Percentiles rank a stretch among this genome's conserved stretches.
Evolutionary conservation across 2,113 vertebrate species (phyloP).

Genomic region (Callaeas wilsoni): DNA sequence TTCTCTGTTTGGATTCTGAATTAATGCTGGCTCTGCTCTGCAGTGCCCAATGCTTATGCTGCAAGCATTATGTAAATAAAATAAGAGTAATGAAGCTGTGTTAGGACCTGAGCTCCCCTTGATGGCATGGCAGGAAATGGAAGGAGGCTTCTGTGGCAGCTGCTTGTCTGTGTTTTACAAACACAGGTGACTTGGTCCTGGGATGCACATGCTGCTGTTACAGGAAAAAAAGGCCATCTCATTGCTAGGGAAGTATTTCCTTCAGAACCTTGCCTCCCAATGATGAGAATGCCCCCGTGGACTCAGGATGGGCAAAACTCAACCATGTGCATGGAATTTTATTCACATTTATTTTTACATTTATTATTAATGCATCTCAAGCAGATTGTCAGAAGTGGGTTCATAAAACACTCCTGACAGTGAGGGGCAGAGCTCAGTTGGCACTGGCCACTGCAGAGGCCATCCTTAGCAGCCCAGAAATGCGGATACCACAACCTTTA

Average conservation of each 20-base stretch:
- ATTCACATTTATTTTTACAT: background rate
- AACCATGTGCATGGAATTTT: fast-evolving
- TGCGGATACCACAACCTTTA: background rate
- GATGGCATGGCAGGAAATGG: background rate
- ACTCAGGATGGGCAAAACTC: background rate
- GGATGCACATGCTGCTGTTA: background rate
- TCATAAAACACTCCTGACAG: background rate
- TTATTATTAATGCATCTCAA: background rate
- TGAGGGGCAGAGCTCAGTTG: background rate
- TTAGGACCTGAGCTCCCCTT: background rate
- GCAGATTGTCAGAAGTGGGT: background rate
- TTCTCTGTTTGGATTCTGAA: constrained; percentile 20
- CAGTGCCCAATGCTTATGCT: constrained; percentile 11
- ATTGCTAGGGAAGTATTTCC: background rate
- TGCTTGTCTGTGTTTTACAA: background rate
- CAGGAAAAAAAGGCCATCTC: background rate
- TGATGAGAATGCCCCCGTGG: fast-evolving
- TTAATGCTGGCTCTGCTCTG: background rate
- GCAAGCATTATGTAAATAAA: constrained; percentile 10
- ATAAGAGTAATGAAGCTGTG: background rate
- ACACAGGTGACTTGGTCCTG: background rate
- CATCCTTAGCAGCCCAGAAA: background rate
- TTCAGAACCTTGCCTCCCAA: background rate
- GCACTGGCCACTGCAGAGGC: background rate
- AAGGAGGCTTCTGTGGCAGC: background rate